phyloP scores from a whole-genome alignment of 2,797 vertebrate species.

The Malacoctenus gilli region DNA sequence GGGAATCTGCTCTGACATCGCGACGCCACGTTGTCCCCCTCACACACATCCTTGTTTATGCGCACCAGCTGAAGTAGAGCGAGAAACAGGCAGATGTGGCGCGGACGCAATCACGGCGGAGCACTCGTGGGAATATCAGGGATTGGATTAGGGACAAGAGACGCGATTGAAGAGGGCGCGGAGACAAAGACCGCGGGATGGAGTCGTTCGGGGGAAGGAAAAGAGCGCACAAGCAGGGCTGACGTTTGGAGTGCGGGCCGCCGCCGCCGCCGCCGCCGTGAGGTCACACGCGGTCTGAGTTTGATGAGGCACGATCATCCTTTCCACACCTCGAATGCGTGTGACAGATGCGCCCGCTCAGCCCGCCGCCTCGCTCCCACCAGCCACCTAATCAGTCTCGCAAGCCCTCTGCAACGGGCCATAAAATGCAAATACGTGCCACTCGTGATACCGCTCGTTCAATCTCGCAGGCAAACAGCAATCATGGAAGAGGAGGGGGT shows the following conservation, averaged over 20 bases:
- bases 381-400: conserved; percentile 70
- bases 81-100: conserved; percentile 62
- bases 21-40: conserved; percentile 40
- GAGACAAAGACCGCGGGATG: conserved; percentile 13
- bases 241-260: conserved; percentile 18
- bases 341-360: conserved; percentile 51
- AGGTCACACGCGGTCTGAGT: not conserved
- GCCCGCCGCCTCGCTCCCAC: conserved; percentile 33
- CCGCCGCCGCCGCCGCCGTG: not conserved
- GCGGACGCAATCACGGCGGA: conserved; percentile 44
- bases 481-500: conserved; percentile 24
- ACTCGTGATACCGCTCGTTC: conserved; percentile 53
- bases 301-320: no score
- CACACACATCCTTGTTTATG: conserved; percentile 4
- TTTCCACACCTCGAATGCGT: conserved; percentile 12
- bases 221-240: conserved; percentile 4
- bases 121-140: conserved; percentile 51
- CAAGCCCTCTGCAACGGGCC: conserved; percentile 79
- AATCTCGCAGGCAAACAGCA: conserved; percentile 29
- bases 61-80: no score
- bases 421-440: conserved; percentile 85
- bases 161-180: conserved; percentile 10
- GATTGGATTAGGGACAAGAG: conserved; percentile 47
- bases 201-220: conserved; percentile 38
- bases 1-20: conserved; percentile 58